Conservation (phyloP, 2,888 invertebrate species). For the Trachelus troglodyta region DNA sequence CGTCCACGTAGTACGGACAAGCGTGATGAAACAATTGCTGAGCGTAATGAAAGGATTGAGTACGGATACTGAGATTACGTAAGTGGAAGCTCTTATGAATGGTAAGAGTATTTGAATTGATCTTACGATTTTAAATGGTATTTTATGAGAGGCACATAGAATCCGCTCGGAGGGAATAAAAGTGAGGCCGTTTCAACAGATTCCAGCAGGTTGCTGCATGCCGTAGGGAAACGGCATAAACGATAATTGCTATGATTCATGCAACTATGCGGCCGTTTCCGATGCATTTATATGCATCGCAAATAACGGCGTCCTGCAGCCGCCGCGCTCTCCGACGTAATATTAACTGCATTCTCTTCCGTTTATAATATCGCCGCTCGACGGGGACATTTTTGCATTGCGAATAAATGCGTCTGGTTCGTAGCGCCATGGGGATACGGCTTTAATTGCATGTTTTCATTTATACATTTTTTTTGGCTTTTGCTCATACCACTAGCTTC, state of each 20-base stretch:
- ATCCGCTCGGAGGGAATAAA: background rate
- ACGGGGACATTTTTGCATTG: conserved; percentile 36
- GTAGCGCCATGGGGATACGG: background rate
- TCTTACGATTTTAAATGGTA: background rate
- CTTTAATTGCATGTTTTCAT: background rate
- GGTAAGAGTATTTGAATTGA: background rate
- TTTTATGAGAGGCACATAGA: background rate
- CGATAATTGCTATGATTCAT: conserved; percentile 61
- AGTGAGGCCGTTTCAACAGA: conserved; percentile 15
- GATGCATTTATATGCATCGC: conserved; percentile 52
- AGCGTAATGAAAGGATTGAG: background rate
- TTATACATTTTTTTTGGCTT: background rate
- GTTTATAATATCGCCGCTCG: conserved; percentile 36
- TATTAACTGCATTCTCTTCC: conserved; percentile 51
- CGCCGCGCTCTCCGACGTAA: conserved; percentile 28
- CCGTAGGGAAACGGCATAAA: conserved; percentile 38
- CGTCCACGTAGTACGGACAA: too few relatives aligned
- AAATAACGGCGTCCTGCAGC: conserved; percentile 46
- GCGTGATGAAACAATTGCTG: background rate
- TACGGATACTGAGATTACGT: background rate
- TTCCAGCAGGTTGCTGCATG: conserved; percentile 18
- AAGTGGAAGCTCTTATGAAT: background rate
- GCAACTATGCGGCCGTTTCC: conserved; percentile 56
- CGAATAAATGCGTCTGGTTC: conserved; percentile 1
- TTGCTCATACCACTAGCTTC: background rate